Evolutionary conservation across 2,797 vertebrate species (phyloP).

Genomic region (Acanthiza pusilla): DNA sequence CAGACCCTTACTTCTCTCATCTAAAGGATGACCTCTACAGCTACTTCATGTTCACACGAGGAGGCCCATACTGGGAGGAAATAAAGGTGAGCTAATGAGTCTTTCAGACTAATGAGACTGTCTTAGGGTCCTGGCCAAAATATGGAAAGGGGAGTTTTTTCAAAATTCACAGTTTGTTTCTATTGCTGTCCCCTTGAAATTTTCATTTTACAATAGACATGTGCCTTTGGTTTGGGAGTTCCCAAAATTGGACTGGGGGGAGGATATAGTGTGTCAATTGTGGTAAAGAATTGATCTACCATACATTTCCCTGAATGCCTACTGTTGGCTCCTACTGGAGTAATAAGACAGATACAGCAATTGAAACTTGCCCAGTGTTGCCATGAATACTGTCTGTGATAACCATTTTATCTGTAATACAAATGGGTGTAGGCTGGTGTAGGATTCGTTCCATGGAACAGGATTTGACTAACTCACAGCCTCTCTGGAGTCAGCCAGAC

Average conservation of each 20-base stretch:
- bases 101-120: background rate
- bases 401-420: background rate
- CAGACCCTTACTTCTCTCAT: slow-evolving; percentile 82
- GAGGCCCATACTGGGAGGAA: slow-evolving; percentile 97
- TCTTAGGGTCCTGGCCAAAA: background rate
- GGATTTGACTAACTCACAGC: background rate
- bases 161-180: background rate
- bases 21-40: slow-evolving; percentile 87
- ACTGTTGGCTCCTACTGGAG: background rate
- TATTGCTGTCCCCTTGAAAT: accelerated
- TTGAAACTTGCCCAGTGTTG: background rate
- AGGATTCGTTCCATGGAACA: background rate
- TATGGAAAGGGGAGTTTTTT: background rate
- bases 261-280: background rate
- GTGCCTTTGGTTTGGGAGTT: background rate
- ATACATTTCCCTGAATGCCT: accelerated
- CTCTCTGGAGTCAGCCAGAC: background rate
- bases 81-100: slow-evolving; percentile 78
- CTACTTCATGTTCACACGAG: slow-evolving; percentile 93
- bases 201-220: background rate
- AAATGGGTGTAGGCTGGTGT: background rate
- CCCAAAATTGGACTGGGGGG: background rate
- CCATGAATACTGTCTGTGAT: background rate
- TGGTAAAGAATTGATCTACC: background rate
- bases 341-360: background rate